phyloP scores from a whole-genome alignment of 2,113 vertebrate species.

The Archilochus colubris region DNA sequence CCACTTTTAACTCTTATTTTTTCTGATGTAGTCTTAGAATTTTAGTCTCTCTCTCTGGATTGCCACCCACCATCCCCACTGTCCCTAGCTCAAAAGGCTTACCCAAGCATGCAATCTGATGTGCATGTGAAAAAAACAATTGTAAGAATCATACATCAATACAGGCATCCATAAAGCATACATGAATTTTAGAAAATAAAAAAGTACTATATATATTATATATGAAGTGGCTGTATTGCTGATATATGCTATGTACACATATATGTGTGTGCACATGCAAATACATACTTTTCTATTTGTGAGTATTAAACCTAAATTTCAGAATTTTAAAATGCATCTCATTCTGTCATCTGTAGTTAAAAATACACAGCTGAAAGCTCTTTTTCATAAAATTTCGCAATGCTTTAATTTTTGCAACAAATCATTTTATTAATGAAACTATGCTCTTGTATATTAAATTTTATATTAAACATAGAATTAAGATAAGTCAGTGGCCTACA shows the following conservation, averaged over 20 bases:
- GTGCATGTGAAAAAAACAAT: background rate
- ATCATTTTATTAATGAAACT: background rate
- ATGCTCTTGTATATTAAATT: background rate
- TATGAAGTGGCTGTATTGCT: background rate
- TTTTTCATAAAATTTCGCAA: background rate
- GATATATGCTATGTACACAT: background rate
- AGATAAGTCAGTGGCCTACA: conserved; percentile 29
- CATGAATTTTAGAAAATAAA: background rate
- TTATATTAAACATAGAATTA: conserved; percentile 23
- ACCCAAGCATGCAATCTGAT: background rate
- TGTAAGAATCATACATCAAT: background rate
- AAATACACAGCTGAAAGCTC: background rate
- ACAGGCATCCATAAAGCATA: background rate
- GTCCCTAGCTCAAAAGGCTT: background rate
- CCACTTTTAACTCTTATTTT: background rate
- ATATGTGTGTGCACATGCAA: fast-evolving
- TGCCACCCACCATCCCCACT: background rate
- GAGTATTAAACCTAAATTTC: background rate
- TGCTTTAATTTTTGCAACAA: background rate
- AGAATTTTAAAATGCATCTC: background rate
- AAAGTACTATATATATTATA: background rate
- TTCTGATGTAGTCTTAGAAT: background rate
- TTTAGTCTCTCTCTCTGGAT: background rate
- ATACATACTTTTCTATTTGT: background rate
- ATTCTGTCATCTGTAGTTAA: background rate